Evolutionary conservation across 1,140 invertebrate genomes (phyloP), one percentile per base, ranked within the genome.

Genomic region (Eriocheir sinensis): DNA sequence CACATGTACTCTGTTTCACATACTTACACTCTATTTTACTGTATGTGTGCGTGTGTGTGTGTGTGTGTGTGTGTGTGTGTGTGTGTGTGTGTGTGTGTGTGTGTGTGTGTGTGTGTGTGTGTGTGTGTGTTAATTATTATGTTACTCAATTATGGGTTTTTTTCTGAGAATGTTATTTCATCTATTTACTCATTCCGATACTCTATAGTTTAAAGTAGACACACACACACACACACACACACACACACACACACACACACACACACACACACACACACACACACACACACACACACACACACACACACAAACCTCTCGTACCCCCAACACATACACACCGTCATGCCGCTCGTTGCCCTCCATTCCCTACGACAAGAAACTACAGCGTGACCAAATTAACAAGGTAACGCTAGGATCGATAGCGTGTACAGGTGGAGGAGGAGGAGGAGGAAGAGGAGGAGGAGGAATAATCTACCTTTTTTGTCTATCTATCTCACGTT

Each of bases 211-310:
- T n/a, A 72, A 72, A n/a, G 9, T 72, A 72, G 6, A 72, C 60
- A 72, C 60, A 72, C 60, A 72, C 60, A 72, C 60, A 72, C 60
- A 72, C 60, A 72, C 60, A 72, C 60, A 72, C 60, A 72, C 60
- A 72, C 53, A 72, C 60, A 72, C 60, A 72, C 60, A n/a, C 60
- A 72, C 60, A 72, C 60, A 72, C 60, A n/a, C 60, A 72, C 60
- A 72, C 60, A 72, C 60, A 72, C 60, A 72, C 60, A 72, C 60
- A 72, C 60, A 72, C 60, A 72, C 60, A 72, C 60, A 72, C 60
- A 72, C 60, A 72, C 60, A 72, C 60, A 72, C 60, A 72, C 60
- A 72, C 60, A 72, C 60, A 72, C 60, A 72, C 60, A 72, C 60
- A 72, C 60, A 72, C 60, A 72, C 60, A 72, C 60, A n/a, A n/a